phyloP scores from a whole-genome alignment of 2,113 vertebrate genomes.

The Hystrix cristata region DNA sequence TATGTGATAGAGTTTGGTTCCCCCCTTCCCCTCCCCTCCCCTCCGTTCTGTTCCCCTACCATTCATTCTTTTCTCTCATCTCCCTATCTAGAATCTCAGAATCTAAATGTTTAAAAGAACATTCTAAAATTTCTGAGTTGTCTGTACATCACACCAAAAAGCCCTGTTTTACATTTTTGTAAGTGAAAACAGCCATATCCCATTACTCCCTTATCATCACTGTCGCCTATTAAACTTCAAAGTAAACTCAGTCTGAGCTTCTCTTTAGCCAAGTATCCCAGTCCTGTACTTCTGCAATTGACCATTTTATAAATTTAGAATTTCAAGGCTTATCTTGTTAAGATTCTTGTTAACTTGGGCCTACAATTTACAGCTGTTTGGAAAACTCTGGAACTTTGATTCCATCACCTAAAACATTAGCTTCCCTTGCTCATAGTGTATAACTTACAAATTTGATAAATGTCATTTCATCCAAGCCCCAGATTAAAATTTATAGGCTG shows the following conservation, averaged over 20 bases:
- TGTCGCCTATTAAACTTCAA: not conserved
- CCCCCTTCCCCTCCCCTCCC: too few species aligned
- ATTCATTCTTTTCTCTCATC: too few species aligned
- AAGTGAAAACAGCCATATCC: not conserved
- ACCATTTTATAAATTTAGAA: not conserved
- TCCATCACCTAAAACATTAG: not conserved
- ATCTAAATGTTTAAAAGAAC: not conserved
- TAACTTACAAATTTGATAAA: conserved; percentile 45
- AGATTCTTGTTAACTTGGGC: not conserved
- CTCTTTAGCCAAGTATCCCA: not conserved
- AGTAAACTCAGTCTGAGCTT: not conserved
- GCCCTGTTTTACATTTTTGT: not conserved
- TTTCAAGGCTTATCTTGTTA: not conserved
- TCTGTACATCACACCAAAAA: not conserved
- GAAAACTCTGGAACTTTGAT: not conserved
- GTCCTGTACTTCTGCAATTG: not conserved
- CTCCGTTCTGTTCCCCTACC: too few species aligned
- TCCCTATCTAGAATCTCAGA: not conserved
- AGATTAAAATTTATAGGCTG: conserved; percentile 15
- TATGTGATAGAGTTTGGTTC: too few species aligned
- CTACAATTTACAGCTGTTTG: not conserved
- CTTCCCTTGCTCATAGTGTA: not conserved
- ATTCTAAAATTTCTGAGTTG: conserved; percentile 1
- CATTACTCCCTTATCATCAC: not conserved
- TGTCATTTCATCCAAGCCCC: not conserved